Conservation (phyloP, 2,888 invertebrate species). For the Cremastobaeus sp. region DNA sequence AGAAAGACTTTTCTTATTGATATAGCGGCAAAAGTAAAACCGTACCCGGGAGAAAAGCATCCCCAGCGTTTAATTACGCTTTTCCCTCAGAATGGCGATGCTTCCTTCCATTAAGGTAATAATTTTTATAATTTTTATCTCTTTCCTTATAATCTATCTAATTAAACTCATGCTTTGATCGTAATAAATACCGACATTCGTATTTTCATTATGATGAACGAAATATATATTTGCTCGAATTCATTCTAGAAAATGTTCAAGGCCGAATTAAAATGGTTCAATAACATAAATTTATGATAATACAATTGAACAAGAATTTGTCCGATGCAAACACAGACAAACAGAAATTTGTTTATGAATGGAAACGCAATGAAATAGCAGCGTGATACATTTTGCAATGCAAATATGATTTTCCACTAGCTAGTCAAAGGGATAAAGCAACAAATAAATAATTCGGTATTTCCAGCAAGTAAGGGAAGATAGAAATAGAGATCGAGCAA, state of each 20-base stretch:
- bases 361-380: slow-evolving; percentile 16
- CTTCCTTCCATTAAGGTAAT: slow-evolving; percentile 78
- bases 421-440: slow-evolving; percentile 62
- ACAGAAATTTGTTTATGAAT: slow-evolving; percentile 33
- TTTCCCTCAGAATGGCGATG: slow-evolving; percentile 71
- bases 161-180: slow-evolving; percentile 78
- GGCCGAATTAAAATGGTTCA: too few relatives aligned
- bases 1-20: slow-evolving; percentile 50
- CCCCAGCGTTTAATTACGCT: slow-evolving; percentile 77
- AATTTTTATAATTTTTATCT: slow-evolving; percentile 79
- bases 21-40: slow-evolving; percentile 43
- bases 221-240: neutral
- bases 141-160: slow-evolving; percentile 77
- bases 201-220: too few relatives aligned
- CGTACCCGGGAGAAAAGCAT: slow-evolving; percentile 64
- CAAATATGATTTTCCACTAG: slow-evolving; percentile 51
- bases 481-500: slow-evolving; percentile 53
- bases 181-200: too few relatives aligned
- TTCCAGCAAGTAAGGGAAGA: slow-evolving; percentile 54
- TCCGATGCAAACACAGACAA: slow-evolving; percentile 59
- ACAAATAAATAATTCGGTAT: slow-evolving; percentile 73
- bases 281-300: too few relatives aligned
- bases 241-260: too few relatives aligned
- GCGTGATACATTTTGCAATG: slow-evolving; percentile 50
- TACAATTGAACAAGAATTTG: slow-evolving; percentile 16